Percentiles rank a stretch among this genome's conserved stretches.
phyloP scores from a whole-genome alignment of 1,140 invertebrate species.

The Orius insidiosus region DNA sequence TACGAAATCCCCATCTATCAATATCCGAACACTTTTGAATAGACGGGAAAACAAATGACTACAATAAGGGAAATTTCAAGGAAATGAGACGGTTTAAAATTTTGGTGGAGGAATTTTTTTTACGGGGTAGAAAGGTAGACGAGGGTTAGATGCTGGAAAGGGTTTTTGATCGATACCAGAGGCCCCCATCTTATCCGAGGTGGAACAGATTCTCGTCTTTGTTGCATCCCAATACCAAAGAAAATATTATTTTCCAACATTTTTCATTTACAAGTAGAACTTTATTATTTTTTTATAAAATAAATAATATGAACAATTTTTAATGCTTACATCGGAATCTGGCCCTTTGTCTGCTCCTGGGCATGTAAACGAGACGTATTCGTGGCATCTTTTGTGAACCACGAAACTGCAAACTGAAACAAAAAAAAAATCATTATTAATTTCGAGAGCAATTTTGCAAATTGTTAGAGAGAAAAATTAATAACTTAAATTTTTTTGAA shows the following conservation, averaged over 20 bases:
- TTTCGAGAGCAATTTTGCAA: too few relatives aligned
- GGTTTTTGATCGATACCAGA: too few relatives aligned
- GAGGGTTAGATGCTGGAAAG: slow-evolving; percentile 1
- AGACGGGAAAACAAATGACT: too few relatives aligned
- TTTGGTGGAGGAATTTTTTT: background rate
- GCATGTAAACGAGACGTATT: slow-evolving; percentile 96
- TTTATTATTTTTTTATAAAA: background rate
- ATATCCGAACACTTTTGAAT: too few relatives aligned
- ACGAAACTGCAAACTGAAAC: slow-evolving; percentile 88
- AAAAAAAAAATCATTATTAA: too few relatives aligned
- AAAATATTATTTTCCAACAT: too few relatives aligned
- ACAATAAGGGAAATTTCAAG: background rate
- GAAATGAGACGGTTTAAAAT: background rate
- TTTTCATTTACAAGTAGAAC: slow-evolving; percentile 2
- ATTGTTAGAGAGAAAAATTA: too few relatives aligned
- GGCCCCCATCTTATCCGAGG: too few relatives aligned
- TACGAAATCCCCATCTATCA: too few relatives aligned
- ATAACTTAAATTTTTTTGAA: too few relatives aligned
- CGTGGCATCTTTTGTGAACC: slow-evolving; percentile 97
- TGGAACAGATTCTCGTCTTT: too few relatives aligned
- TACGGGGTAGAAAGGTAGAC: background rate
- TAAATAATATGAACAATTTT: background rate
- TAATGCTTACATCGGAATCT: slow-evolving; percentile 86
- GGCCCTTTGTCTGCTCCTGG: slow-evolving; percentile 96
- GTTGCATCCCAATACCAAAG: too few relatives aligned